Evolutionary conservation across 2,797 vertebrate genomes (phyloP).

Genomic region (Pteronotus mesoamericanus): DNA sequence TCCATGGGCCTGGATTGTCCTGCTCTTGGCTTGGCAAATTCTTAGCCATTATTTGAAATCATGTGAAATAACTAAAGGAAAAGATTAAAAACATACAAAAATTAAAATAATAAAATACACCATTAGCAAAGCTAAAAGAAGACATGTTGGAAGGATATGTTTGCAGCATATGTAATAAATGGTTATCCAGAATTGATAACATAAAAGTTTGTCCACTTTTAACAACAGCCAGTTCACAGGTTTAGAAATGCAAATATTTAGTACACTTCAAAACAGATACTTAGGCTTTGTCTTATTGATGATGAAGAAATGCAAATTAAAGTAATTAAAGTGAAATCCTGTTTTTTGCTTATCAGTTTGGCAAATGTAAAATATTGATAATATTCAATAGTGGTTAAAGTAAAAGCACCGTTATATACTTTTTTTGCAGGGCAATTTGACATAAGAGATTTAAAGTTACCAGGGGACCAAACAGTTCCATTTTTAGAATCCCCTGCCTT

Average conservation of each 20-base stretch:
- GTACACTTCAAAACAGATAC: background rate
- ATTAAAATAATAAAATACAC: background rate
- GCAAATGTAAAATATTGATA: background rate
- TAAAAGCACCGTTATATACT: background rate
- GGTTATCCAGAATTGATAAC: background rate
- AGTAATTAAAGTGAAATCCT: background rate
- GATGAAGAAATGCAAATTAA: background rate
- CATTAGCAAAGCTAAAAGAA: background rate
- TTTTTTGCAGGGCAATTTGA: background rate
- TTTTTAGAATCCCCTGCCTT: background rate
- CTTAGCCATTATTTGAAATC: conserved; percentile 19
- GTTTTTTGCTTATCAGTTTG: background rate
- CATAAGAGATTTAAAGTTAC: background rate
- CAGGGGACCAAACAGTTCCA: background rate
- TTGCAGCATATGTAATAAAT: background rate
- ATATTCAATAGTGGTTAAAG: background rate
- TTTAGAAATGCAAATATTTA: background rate
- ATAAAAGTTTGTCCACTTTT: background rate
- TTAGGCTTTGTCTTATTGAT: background rate
- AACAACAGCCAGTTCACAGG: background rate
- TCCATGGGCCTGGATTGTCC: background rate
- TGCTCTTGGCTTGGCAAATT: background rate
- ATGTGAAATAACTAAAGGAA: background rate
- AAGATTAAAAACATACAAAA: background rate
- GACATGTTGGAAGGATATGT: background rate